phyloP scores from a whole-genome alignment of 1,140 invertebrate species.

The Lycorma delicatula region DNA sequence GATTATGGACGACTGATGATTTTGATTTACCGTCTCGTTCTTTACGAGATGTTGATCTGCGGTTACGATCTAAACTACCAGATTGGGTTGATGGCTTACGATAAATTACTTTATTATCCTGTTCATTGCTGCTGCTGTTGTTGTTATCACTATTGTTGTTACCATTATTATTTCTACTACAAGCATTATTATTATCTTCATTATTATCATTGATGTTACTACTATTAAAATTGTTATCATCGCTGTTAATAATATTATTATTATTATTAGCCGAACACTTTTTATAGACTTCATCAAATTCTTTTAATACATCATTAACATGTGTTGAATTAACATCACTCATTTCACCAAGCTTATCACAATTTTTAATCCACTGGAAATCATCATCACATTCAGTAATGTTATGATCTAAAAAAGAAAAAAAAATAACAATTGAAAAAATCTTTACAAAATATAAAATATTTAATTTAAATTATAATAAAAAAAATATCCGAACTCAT shows the following conservation, averaged over 20 bases:
- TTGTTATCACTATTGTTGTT: too few relatives aligned
- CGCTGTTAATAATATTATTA: too few relatives aligned
- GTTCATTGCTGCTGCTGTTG: neutral
- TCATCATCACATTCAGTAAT: conserved; percentile 25
- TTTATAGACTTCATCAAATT: neutral
- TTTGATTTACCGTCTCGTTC: conserved; percentile 14
- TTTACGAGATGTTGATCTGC: neutral
- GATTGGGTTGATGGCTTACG: conserved; percentile 1
- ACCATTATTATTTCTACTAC: too few relatives aligned
- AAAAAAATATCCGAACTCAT: too few relatives aligned
- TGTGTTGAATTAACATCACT: neutral
- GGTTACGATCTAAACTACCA: conserved; percentile 3
- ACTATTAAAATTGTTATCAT: too few relatives aligned
- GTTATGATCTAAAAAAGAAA: conserved; percentile 20
- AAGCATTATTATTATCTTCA: too few relatives aligned
- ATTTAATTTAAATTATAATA: neutral
- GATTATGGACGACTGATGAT: conserved; percentile 7
- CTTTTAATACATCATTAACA: neutral
- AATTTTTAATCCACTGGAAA: conserved; percentile 24
- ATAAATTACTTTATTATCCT: conserved; percentile 9
- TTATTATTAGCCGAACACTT: neutral
- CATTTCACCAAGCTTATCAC: neutral
- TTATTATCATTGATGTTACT: too few relatives aligned
- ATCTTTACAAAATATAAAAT: neutral
- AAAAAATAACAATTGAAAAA: neutral